Conservation (phyloP, 2,888 invertebrate genomes). For the Pteria penguin region DNA sequence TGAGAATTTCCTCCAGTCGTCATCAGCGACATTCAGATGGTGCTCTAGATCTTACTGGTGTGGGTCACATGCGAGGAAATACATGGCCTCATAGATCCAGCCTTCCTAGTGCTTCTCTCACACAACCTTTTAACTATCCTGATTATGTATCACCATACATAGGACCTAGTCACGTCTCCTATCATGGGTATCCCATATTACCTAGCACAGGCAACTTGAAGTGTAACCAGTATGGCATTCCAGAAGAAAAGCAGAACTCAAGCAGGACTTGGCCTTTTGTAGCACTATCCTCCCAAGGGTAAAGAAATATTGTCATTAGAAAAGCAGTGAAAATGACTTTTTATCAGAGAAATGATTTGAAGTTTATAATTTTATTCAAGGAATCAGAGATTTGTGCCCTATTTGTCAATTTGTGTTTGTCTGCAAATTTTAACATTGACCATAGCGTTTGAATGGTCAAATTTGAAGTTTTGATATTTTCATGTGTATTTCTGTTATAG, state of each 20-base stretch:
- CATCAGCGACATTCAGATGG: slow-evolving; percentile 72
- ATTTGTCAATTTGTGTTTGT: too few species aligned
- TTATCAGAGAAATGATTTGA: too few species aligned
- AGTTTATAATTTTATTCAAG: too few species aligned
- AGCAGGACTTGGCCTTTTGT: slow-evolving; percentile 53
- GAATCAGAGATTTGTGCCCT: too few species aligned
- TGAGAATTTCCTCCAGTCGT: slow-evolving; percentile 39
- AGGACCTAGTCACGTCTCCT: slow-evolving; percentile 33
- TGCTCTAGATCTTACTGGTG: slow-evolving; percentile 67
- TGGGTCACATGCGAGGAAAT: slow-evolving; percentile 54
- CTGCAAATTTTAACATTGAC: too few species aligned
- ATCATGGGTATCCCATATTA: slow-evolving; percentile 38
- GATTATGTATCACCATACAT: slow-evolving; percentile 5
- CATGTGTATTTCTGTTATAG: too few species aligned
- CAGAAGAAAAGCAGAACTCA: background rate
- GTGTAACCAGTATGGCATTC: slow-evolving; percentile 30
- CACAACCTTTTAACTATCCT: background rate
- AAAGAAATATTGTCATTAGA: too few species aligned
- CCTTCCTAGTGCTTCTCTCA: slow-evolving; percentile 56
- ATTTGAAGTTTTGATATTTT: too few species aligned
- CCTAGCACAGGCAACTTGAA: slow-evolving; percentile 51
- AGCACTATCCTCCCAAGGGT: slow-evolving; percentile 53
- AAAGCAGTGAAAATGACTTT: too few species aligned
- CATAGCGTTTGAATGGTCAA: too few species aligned
- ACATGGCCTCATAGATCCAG: slow-evolving; percentile 71